Conservation (phyloP, 1,140 invertebrate species). For the Diorhabda elongata region DNA sequence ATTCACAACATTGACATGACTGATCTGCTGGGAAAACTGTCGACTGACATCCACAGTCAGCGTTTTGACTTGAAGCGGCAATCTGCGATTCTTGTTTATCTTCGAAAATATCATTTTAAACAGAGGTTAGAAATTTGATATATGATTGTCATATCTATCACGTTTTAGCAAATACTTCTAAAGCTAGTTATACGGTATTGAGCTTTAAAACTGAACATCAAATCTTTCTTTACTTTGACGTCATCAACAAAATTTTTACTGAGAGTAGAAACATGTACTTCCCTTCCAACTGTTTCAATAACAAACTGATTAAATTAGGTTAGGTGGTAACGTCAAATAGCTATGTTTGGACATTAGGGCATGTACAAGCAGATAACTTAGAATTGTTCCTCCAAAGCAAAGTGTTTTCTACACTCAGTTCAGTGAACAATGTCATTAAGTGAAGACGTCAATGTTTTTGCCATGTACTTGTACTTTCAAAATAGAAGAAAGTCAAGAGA, state of each 20-base stretch:
- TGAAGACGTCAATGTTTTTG: conserved; percentile 8
- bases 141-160: too few relatives aligned
- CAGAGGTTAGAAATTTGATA: too few relatives aligned
- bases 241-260: too few relatives aligned
- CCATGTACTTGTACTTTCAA: conserved; percentile 17
- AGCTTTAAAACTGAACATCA: too few relatives aligned
- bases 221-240: too few relatives aligned
- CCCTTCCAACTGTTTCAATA: too few relatives aligned
- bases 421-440: conserved; percentile 8
- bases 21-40: conserved; percentile 26
- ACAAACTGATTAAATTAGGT: too few relatives aligned
- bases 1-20: conserved; percentile 35
- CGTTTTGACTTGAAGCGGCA: conserved; percentile 8
- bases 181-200: too few relatives aligned
- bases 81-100: conserved; percentile 3
- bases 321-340: too few relatives aligned
- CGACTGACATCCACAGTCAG: conserved; percentile 30
- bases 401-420: conserved; percentile 12
- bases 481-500: conserved; percentile 7
- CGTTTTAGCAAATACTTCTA: too few relatives aligned
- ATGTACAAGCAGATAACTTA: conserved; percentile 5
- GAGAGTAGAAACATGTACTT: too few relatives aligned
- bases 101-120: neutral
- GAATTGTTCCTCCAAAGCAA: conserved; percentile 7
- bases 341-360: too few relatives aligned